Evolutionary conservation across 1,140 invertebrate species (phyloP).

Genomic region (Lucilia cuprina): DNA sequence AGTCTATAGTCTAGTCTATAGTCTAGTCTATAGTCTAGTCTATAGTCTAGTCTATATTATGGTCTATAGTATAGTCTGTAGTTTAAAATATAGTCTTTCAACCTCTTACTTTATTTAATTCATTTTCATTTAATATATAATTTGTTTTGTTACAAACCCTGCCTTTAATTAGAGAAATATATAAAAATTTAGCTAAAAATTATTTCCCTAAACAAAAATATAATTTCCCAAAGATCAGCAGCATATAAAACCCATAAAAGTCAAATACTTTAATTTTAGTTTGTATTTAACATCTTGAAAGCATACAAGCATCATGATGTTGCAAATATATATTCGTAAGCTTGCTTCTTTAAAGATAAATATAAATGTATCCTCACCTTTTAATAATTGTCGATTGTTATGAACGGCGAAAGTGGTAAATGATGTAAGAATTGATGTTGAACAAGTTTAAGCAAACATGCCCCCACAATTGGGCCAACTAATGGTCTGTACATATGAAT

Average conservation of each 20-base stretch:
- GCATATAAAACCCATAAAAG: neutral
- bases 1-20: too few relatives aligned
- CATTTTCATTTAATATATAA: too few relatives aligned
- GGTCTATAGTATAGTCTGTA: too few relatives aligned
- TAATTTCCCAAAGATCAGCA: neutral
- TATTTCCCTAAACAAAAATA: neutral
- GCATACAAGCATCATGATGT: neutral
- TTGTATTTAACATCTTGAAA: neutral
- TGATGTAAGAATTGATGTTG: slow-evolving; percentile 10
- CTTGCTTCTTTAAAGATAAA: too few relatives aligned
- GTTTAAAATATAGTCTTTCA: too few relatives aligned
- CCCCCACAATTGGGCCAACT: neutral
- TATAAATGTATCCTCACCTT: neutral
- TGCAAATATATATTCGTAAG: neutral
- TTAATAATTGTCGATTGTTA: neutral
- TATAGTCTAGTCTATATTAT: too few relatives aligned
- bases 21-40: too few relatives aligned
- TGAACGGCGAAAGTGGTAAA: neutral
- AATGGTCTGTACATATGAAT: neutral
- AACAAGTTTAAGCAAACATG: neutral
- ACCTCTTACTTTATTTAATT: too few relatives aligned
- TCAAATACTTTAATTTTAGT: neutral
- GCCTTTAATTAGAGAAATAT: too few relatives aligned
- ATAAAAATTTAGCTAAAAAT: too few relatives aligned
- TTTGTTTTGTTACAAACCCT: too few relatives aligned